Conservation (phyloP, 1,140 invertebrate species). For the Orussus abietinus region DNA sequence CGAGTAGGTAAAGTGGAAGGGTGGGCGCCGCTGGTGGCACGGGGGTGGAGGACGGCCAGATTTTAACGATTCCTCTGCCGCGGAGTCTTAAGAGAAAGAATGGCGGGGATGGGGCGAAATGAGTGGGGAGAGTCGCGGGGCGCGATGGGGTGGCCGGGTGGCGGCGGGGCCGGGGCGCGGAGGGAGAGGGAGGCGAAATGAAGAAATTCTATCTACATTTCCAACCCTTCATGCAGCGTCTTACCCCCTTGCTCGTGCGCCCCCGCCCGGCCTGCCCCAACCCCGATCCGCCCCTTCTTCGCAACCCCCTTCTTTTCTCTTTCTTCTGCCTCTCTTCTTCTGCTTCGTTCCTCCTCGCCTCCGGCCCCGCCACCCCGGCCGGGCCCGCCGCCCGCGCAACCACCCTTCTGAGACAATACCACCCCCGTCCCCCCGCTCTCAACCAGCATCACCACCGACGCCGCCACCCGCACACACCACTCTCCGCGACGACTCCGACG, state of each 20-base stretch:
- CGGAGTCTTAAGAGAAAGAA: slow-evolving; percentile 57
- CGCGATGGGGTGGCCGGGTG: slow-evolving; percentile 29
- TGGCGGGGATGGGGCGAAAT: slow-evolving; percentile 42
- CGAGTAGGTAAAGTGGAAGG: slow-evolving; percentile 25
- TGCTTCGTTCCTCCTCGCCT: slow-evolving; percentile 17
- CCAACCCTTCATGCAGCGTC: slow-evolving; percentile 54
- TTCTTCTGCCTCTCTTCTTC: slow-evolving; percentile 30
- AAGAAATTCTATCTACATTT: slow-evolving; percentile 57
- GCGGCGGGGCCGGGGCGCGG: slow-evolving; percentile 24
- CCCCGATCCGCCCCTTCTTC: slow-evolving; percentile 13
- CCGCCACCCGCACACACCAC: slow-evolving; percentile 24
- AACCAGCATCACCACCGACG: slow-evolving; percentile 33
- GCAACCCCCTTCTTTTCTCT: slow-evolving; percentile 18
- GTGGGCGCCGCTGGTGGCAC: slow-evolving; percentile 20
- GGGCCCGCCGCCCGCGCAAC: slow-evolving; percentile 31
- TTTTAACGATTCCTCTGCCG: slow-evolving; percentile 56
- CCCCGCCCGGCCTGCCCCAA: slow-evolving; percentile 11
- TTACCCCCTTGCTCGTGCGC: slow-evolving; percentile 43
- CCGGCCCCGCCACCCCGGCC: slow-evolving; percentile 26
- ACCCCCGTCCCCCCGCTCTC: slow-evolving; percentile 23
- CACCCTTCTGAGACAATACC: slow-evolving; percentile 50
- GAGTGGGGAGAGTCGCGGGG: slow-evolving; percentile 25
- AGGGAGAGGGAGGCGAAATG: slow-evolving; percentile 49
- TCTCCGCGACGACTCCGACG: too few relatives aligned
- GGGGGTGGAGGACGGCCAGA: slow-evolving; percentile 46